These are phyloP conservation scores for Tipula unca DNA, from an alignment of 2,888 invertebrate species.

Conservation along the genomic window DNA sequence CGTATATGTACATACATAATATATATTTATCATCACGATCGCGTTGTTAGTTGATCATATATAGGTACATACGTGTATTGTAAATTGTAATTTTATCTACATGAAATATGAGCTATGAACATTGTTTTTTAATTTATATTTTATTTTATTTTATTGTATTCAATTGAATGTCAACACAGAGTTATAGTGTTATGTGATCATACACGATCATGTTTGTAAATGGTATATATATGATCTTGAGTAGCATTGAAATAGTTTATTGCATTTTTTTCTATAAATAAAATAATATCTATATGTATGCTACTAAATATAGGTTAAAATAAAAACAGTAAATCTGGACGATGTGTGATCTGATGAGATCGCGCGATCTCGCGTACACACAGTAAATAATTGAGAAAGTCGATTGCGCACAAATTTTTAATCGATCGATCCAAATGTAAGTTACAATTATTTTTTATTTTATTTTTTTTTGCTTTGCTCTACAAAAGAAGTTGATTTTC, in stretches of 20 bases:
- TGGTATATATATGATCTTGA: neutral
- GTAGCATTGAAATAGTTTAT: neutral
- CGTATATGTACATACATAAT: neutral
- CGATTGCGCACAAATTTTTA: neutral
- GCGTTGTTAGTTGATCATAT: neutral
- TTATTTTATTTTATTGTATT: neutral
- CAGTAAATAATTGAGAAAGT: neutral
- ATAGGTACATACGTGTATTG: neutral
- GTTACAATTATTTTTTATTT: neutral
- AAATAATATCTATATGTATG: no score
- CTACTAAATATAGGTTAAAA: neutral
- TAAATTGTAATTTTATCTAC: neutral
- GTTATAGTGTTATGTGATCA: neutral
- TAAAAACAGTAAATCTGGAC: neutral
- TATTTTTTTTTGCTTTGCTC: neutral
- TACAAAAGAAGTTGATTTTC: conserved; percentile 8
- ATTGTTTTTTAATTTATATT: neutral
- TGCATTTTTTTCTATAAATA: neutral
- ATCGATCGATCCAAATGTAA: neutral
- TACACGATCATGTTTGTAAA: neutral
- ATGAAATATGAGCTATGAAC: neutral
- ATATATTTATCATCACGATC: neutral
- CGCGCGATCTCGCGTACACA: neutral
- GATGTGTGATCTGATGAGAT: neutral
- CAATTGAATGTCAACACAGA: neutral